phyloP scores from a whole-genome alignment of 2,888 invertebrate genomes.

The Tenthredo scrophulariae region DNA sequence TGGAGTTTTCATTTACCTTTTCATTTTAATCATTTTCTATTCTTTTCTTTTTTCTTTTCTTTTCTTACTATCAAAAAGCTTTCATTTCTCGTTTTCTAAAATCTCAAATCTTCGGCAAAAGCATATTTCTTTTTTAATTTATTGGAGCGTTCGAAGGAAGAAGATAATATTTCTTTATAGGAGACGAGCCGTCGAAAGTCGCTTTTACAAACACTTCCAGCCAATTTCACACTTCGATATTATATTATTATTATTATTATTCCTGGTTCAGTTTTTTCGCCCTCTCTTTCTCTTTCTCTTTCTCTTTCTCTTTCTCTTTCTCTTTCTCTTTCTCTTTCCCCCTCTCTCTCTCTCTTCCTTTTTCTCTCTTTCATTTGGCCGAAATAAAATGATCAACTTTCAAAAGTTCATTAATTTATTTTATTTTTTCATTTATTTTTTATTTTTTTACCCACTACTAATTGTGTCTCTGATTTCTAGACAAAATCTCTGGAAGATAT shows the following conservation, averaged over 20 bases:
- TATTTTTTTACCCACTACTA: slow-evolving; percentile 5
- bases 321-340: not conserved
- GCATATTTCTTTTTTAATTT: slow-evolving; percentile 1
- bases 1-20: not conserved
- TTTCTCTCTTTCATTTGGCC: not conserved
- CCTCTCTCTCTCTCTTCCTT: not conserved
- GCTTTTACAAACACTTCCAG: slow-evolving; percentile 7
- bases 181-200: slow-evolving; percentile 34
- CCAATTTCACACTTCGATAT: slow-evolving; percentile 1
- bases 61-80: not conserved
- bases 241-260: slow-evolving; percentile 1
- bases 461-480: slow-evolving; percentile 19
- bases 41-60: not conserved
- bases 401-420: slow-evolving; percentile 7
- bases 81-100: not conserved
- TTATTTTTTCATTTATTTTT: not conserved
- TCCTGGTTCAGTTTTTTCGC: not conserved
- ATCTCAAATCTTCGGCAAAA: slow-evolving; percentile 12
- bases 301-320: not conserved
- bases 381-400: not conserved
- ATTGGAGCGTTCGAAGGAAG: slow-evolving; percentile 40
- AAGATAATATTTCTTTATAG: slow-evolving; percentile 5
- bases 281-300: not conserved
- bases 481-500: slow-evolving; percentile 39
- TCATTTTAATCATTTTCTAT: not conserved